Conservation (phyloP, 92 coral and sea anemone species). For the Epizoanthus scotinus region DNA sequence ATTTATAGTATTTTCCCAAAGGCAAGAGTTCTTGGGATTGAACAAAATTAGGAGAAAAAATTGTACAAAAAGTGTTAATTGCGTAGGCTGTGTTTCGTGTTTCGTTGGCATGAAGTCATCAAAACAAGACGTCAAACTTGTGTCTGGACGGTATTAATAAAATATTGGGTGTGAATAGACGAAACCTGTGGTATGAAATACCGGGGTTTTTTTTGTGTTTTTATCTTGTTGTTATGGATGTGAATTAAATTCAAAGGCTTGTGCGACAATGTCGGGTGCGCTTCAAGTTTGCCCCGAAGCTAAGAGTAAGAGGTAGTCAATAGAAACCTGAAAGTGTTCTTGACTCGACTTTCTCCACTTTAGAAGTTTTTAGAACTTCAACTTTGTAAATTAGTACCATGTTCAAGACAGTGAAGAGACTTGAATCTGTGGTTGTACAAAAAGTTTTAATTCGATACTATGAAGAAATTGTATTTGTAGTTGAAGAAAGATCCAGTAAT, state of each 20-base stretch:
- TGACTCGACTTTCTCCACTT: conserved; percentile 80
- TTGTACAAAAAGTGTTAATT: conserved; percentile 36
- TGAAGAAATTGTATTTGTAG: conserved; percentile 71
- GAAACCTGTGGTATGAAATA: conserved; percentile 59
- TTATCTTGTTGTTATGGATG: conserved; percentile 41
- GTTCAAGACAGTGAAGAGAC: conserved; percentile 27
- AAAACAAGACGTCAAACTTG: not conserved
- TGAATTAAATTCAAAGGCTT: conserved; percentile 42
- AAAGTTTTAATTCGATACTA: conserved; percentile 37
- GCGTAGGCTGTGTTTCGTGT: conserved; percentile 12
- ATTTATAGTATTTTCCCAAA: conserved; percentile 32
- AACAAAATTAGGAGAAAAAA: conserved; percentile 34
- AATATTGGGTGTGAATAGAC: conserved; percentile 48
- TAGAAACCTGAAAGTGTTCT: conserved; percentile 46
- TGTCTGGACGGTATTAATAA: conserved; percentile 27
- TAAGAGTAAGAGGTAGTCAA: conserved; percentile 30
- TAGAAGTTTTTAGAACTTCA: conserved; percentile 23
- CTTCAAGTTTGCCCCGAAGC: conserved; percentile 38
- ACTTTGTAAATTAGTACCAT: conserved; percentile 44
- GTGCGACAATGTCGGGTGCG: conserved; percentile 56
- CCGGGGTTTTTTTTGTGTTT: conserved; percentile 46
- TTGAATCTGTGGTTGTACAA: conserved; percentile 35
- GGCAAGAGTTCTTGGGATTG: conserved; percentile 14
- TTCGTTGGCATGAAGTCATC: conserved; percentile 29
- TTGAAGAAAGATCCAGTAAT: conserved; percentile 61